Evolutionary conservation across 2,113 vertebrate genomes (phyloP).

Genomic region (Bujurquina vittata): DNA sequence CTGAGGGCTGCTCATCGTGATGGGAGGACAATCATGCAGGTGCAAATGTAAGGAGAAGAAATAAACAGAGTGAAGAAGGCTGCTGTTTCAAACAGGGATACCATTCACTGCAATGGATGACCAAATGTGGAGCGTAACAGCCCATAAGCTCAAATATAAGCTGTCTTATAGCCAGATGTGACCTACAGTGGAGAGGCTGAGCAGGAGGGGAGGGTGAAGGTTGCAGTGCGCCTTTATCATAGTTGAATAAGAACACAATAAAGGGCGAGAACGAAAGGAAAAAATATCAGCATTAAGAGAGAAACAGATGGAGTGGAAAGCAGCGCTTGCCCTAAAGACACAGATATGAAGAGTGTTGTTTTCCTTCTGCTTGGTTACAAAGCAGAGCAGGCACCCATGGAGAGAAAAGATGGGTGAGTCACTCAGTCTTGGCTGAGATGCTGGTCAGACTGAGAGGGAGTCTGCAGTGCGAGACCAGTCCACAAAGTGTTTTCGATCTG

Average conservation of each 20-base stretch:
- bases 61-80: background rate
- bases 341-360: slow-evolving; percentile 32
- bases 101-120: background rate
- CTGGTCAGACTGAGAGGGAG: slow-evolving; percentile 22
- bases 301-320: slow-evolving; percentile 25
- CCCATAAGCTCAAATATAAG: slow-evolving; percentile 45
- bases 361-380: slow-evolving; percentile 33
- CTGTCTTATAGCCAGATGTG: slow-evolving; percentile 56
- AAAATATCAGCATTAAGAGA: background rate
- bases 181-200: slow-evolving; percentile 31
- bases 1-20: background rate
- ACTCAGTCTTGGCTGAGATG: slow-evolving; percentile 17
- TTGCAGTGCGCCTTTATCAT: background rate
- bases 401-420: slow-evolving; percentile 46
- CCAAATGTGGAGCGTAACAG: slow-evolving; percentile 1
- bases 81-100: background rate
- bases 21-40: background rate
- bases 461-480: slow-evolving; percentile 7
- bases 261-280: background rate
- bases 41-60: background rate
- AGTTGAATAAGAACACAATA: background rate
- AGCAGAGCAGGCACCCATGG: slow-evolving; percentile 25
- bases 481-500: slow-evolving; percentile 25
- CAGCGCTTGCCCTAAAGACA: slow-evolving; percentile 36
- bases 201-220: background rate